Evolutionary conservation across 2,888 invertebrate species (phyloP), one percentile per base, ranked within the genome.

Genomic region (Agonopterix arenella): DNA sequence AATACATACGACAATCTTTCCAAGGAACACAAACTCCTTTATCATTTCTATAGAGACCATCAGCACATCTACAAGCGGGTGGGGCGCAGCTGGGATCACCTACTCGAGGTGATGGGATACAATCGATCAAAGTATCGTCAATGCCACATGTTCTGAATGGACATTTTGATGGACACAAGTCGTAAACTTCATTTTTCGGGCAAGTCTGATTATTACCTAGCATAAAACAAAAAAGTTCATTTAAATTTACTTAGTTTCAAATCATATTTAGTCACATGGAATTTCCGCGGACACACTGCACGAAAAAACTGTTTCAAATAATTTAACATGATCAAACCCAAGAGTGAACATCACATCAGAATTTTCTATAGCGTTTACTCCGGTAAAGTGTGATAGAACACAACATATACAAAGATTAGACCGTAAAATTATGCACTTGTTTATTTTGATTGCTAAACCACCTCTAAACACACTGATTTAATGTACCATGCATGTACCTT

Each of bases 141-240:
- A 63, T 52, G 0, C 60, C 64, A 8, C 73, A 73, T n/a, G 59
- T 55, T 9, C 56, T 56, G 0, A 56, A 56, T 0, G 66, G 65
- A 28, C 69, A 72, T 0, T 49, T 51, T 0, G 51, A 28, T 0
- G 60, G 60, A 47, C 70, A 72, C 0, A 9, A n/a, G n/a, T 66
- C 66, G 38, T 55, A 70, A 0, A 66, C 51, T 54, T 73, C 68
- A 13, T 70, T 62, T 8, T 11, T 13, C 8, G 10, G 10, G 11
- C 43, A 43, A 8, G 43, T 43, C 8, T 40, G 10, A 9, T 40
- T 40, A 5, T 40, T 40, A 40, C n/a, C 40, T 40, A 9, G n/a
- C 2, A 40, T 40, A 40, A n/a, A 9, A 10, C 2, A 2, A 40
- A 40, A 38, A 38, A 10, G 10, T 10, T 5, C 7, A 28, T 28